phyloP scores from a whole-genome alignment of 2,888 invertebrate species.

The Atethmia centrago region DNA sequence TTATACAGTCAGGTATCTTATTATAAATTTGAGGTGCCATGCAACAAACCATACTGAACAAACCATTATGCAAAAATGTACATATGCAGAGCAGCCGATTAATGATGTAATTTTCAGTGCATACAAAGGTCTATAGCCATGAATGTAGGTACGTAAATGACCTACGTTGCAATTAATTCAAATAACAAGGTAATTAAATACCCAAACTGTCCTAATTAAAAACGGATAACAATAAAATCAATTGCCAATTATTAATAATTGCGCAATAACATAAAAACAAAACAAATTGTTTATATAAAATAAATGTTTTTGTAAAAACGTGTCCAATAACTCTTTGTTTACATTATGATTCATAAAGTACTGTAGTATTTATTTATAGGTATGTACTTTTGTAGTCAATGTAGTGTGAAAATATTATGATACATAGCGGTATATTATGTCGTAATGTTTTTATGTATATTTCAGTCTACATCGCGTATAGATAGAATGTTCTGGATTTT shows the following conservation, averaged over 20 bases:
- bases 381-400: conserved; percentile 5
- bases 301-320: conserved; percentile 63
- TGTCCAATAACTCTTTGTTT: conserved; percentile 60
- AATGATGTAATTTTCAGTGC: not conserved
- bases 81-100: not conserved
- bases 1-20: no score
- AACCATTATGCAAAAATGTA: not conserved
- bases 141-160: not conserved
- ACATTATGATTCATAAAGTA: conserved; percentile 56
- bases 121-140: not conserved
- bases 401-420: conserved; percentile 15
- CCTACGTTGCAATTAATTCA: not conserved
- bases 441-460: conserved; percentile 1
- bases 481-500: not conserved
- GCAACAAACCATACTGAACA: no score
- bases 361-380: conserved; percentile 27
- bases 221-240: conserved; percentile 3
- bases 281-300: conserved; percentile 45
- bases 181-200: not conserved
- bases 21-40: no score
- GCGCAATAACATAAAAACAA: conserved; percentile 51
- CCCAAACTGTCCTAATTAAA: conserved; percentile 8
- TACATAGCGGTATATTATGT: not conserved
- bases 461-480: not conserved
- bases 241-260: conserved; percentile 31